A percentile compares a stretch with the other conserved stretches of the same genome.
Evolutionary conservation across 2,113 vertebrate genomes (phyloP).

Genomic region (Etheostoma cragini): DNA sequence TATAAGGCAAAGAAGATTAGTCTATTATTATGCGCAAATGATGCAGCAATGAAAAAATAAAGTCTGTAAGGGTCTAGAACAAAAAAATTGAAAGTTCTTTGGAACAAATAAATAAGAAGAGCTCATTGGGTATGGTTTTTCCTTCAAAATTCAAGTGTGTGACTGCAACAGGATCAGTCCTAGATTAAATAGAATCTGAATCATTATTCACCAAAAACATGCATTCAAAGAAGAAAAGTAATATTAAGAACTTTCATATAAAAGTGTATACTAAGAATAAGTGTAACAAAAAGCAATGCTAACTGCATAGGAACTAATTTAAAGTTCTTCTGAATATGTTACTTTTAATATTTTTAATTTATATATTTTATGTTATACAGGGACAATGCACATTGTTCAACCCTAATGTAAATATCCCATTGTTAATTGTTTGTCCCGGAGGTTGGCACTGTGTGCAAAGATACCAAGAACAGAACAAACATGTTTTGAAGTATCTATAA

Average conservation of each 20-base stretch:
- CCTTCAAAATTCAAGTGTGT: neutral
- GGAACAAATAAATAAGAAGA: neutral
- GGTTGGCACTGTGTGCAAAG: neutral
- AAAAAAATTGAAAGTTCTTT: neutral
- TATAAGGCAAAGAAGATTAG: constrained; percentile 48
- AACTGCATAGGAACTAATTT: neutral
- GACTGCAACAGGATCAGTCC: neutral
- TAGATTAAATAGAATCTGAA: neutral
- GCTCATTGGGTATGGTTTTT: neutral
- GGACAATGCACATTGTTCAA: neutral
- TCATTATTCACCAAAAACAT: neutral
- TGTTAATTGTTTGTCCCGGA: neutral
- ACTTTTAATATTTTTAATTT: neutral
- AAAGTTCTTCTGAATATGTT: neutral
- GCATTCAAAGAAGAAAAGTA: neutral
- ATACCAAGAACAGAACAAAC: neutral
- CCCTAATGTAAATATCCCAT: neutral
- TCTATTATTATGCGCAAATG: neutral
- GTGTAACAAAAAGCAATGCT: neutral
- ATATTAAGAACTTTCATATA: no score
- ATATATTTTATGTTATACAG: neutral
- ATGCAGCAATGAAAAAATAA: neutral
- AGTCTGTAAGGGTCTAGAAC: neutral
- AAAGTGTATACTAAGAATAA: no score
- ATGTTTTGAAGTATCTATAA: neutral